A percentile compares a stretch with the other conserved stretches of the same genome.
phyloP scores from a whole-genome alignment of 2,888 invertebrate genomes.

The Amblyjoppa proteus region DNA sequence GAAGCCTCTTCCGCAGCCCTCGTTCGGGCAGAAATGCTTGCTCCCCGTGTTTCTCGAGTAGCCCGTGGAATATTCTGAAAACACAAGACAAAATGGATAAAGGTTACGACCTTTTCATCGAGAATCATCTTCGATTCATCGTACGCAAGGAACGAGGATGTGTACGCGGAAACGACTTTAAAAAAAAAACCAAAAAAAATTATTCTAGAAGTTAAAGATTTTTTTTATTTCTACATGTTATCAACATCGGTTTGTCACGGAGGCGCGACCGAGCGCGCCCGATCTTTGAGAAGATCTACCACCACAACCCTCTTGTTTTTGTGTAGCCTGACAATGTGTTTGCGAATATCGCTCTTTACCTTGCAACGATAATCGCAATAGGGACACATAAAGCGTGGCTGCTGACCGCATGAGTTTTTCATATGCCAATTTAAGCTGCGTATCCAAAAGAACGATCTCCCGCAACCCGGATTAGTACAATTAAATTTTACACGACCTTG shows the following conservation, averaged over 20 bases:
- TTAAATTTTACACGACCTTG: conserved; percentile 33
- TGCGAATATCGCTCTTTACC: conserved; percentile 74
- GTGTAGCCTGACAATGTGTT: conserved; percentile 69
- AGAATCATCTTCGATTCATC: neutral
- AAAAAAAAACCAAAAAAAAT: neutral
- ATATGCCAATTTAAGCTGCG: conserved; percentile 79
- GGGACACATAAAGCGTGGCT: conserved; percentile 81
- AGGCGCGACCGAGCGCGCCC: conserved; percentile 27
- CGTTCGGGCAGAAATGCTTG: conserved; percentile 46
- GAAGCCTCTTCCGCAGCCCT: conserved; percentile 68
- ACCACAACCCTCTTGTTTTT: conserved; percentile 39
- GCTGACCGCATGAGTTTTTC: conserved; percentile 81
- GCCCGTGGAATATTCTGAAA: neutral
- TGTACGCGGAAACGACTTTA: neutral
- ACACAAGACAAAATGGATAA: conserved; percentile 9
- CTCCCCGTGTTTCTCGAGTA: neutral
- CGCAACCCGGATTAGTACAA: conserved; percentile 49
- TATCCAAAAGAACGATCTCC: conserved; percentile 73
- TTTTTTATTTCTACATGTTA: conserved; percentile 1
- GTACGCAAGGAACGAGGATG: conserved; percentile 1
- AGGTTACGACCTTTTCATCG: neutral
- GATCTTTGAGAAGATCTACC: conserved; percentile 40
- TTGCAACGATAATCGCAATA: conserved; percentile 75
- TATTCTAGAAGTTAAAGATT: neutral
- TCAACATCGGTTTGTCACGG: conserved; percentile 73